Conservation (phyloP, 2,888 invertebrate species). For the Cantharis rustica region DNA sequence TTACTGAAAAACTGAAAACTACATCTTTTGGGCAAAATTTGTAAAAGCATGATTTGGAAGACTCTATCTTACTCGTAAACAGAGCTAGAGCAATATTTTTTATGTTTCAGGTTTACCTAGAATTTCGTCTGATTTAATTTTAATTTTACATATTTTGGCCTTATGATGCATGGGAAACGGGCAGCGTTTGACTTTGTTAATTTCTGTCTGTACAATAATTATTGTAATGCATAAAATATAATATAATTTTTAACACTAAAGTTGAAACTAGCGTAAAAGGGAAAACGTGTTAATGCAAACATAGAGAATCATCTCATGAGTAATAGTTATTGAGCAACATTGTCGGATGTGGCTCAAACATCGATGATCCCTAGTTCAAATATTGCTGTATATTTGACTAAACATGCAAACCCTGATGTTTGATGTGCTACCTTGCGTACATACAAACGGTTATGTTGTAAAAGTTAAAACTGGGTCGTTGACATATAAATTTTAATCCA, state of each 20-base stretch:
- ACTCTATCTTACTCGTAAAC: too few species aligned
- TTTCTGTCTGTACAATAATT: too few species aligned
- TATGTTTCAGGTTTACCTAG: too few species aligned
- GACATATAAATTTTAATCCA: neutral
- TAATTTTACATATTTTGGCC: too few species aligned
- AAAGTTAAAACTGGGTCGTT: neutral
- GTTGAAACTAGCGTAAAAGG: conserved; percentile 11
- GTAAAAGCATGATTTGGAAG: too few species aligned
- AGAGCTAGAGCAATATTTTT: too few species aligned
- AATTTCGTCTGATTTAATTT: too few species aligned
- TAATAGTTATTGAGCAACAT: neutral
- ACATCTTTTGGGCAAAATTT: too few species aligned
- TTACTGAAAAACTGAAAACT: too few species aligned
- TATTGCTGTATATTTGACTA: neutral
- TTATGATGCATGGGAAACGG: too few species aligned
- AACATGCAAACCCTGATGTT: neutral
- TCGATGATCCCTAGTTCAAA: conserved; percentile 8
- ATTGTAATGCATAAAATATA: too few species aligned
- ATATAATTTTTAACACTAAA: neutral
- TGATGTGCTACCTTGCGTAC: neutral
- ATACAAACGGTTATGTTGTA: neutral
- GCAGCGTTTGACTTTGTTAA: too few species aligned
- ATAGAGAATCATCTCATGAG: conserved; percentile 3
- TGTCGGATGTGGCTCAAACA: neutral
- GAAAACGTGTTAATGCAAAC: conserved; percentile 18